Percentiles rank a stretch among this genome's conserved stretches.
These are phyloP conservation scores for Teleopsis dalmanni DNA, from an alignment of 1,140 invertebrate species.

Conservation along the genomic window DNA sequence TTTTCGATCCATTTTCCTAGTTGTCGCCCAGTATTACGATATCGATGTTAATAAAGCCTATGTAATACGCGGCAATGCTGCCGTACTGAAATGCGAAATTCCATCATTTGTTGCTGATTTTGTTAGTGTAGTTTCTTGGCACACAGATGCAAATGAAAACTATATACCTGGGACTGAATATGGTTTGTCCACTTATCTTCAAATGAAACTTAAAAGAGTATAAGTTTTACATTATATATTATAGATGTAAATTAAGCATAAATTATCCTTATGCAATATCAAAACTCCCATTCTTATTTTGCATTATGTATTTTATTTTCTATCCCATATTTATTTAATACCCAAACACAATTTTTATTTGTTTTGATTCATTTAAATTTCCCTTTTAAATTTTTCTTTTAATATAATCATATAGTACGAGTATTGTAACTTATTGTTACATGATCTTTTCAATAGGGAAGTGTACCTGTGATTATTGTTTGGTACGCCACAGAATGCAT, in stretches of 20 bases:
- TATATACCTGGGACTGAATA: slow-evolving; percentile 54
- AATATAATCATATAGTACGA: no score
- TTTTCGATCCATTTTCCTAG: slow-evolving; percentile 46
- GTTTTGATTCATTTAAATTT: background rate
- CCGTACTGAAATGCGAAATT: slow-evolving; percentile 88
- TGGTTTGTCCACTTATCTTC: slow-evolving; percentile 56
- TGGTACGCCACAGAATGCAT: no score
- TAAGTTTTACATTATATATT: background rate
- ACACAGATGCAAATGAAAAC: slow-evolving; percentile 68
- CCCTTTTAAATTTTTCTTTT: no score
- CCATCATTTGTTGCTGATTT: slow-evolving; percentile 89
- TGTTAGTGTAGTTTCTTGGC: slow-evolving; percentile 79
- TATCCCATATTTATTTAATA: background rate
- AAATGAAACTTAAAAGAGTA: background rate
- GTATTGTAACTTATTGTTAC: no score
- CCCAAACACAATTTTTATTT: background rate
- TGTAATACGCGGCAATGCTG: slow-evolving; percentile 85
- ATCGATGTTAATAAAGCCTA: slow-evolving; percentile 90
- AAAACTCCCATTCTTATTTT: background rate
- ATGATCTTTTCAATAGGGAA: no score
- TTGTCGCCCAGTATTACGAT: slow-evolving; percentile 81
- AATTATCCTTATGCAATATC: no score
- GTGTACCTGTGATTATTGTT: no score
- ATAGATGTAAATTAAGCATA: no score
- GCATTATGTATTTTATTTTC: background rate